A percentile compares a stretch with the other conserved stretches of the same genome.
Conservation (phyloP, 2,888 invertebrate species). For the Thecophora atra region DNA sequence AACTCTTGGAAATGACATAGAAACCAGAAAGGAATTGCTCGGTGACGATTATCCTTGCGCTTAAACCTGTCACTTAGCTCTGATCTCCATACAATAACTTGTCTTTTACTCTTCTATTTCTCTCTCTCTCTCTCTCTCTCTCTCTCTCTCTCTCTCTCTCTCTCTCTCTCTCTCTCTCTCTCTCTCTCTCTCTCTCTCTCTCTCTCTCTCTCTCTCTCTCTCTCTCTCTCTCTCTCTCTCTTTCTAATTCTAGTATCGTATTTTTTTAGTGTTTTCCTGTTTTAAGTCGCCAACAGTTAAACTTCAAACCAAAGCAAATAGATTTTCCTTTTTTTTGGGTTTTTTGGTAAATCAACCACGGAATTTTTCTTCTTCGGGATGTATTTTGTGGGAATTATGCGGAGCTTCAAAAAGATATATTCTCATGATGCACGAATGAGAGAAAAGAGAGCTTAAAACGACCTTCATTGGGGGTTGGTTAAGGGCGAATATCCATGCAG, state of each 20-base stretch:
- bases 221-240: no score
- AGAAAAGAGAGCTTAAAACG: conserved; percentile 15
- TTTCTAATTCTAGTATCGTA: no score
- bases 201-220: conserved; percentile 1
- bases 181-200: neutral
- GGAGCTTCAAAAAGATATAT: neutral
- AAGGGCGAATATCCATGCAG: neutral
- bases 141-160: neutral
- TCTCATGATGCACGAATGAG: conserved; percentile 15
- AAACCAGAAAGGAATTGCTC: no score
- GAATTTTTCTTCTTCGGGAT: neutral
- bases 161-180: conserved; percentile 19
- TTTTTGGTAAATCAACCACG: neutral
- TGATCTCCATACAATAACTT: no score
- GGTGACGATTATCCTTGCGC: no score
- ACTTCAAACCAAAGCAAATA: neutral
- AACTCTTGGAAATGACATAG: no score
- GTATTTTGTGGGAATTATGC: conserved; percentile 8
- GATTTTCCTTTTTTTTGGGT: neutral
- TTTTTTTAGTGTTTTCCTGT: no score
- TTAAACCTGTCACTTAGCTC: no score
- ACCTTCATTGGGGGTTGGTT: neutral
- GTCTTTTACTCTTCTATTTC: neutral
- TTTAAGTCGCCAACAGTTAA: neutral
- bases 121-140: neutral